Conservation (phyloP, 2,797 vertebrate genomes). For the Rhinophrynus dorsalis region DNA sequence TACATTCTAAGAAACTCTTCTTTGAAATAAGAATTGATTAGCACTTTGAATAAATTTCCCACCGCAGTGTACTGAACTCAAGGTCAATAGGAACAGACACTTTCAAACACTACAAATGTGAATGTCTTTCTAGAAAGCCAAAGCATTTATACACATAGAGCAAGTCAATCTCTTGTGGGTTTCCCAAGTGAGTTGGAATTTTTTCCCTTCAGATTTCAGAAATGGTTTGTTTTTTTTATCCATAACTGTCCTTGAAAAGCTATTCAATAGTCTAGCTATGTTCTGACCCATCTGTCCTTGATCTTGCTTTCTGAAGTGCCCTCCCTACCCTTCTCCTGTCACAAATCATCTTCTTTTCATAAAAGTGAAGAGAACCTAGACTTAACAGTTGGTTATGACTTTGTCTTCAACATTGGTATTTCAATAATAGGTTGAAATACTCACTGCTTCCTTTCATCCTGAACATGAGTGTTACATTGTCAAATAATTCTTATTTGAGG, state of each 20-base stretch:
- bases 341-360: slow-evolving; percentile 21
- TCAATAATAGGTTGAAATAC: not conserved
- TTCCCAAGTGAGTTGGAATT: not conserved
- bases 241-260: slow-evolving; percentile 11
- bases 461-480: not conserved
- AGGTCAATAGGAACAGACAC: too few species aligned
- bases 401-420: not conserved
- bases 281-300: slow-evolving; percentile 22
- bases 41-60: too few species aligned
- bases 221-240: not conserved
- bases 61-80: too few species aligned
- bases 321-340: not conserved
- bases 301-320: not conserved
- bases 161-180: not conserved
- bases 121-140: too few species aligned
- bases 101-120: too few species aligned
- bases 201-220: not conserved
- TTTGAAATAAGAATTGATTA: too few species aligned
- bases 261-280: slow-evolving; percentile 24
- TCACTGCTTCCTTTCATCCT: not conserved
- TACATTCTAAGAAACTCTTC: too few species aligned
- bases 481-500: slow-evolving; percentile 3
- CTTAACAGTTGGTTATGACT: not conserved
- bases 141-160: too few species aligned
- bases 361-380: not conserved